A percentile compares a stretch with the other conserved stretches of the same genome.
Conservation (phyloP, 1,140 invertebrate species). For the Diabrotica virgifera region DNA sequence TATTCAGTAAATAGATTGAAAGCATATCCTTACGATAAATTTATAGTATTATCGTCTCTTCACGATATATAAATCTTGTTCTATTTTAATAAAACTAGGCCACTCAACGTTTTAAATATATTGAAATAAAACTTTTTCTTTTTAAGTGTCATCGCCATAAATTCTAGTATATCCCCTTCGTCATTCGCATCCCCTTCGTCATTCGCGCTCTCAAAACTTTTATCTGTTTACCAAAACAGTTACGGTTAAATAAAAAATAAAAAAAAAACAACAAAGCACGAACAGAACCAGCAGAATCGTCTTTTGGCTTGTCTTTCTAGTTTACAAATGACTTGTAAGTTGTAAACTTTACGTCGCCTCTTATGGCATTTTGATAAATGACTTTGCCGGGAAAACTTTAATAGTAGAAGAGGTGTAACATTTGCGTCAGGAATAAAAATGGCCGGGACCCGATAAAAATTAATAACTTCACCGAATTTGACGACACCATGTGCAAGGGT, state of each 20-base stretch:
- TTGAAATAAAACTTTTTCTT: too few relatives aligned
- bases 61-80: too few relatives aligned
- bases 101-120: too few relatives aligned
- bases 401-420: conserved; percentile 9
- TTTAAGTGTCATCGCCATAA: neutral
- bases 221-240: conserved; percentile 10
- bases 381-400: conserved; percentile 8
- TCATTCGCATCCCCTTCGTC: too few relatives aligned
- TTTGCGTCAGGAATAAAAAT: conserved; percentile 5
- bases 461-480: conserved; percentile 12
- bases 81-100: too few relatives aligned
- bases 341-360: conserved; percentile 5
- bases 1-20: too few relatives aligned
- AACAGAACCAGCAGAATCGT: neutral
- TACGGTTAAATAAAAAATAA: conserved; percentile 3
- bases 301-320: conserved; percentile 7
- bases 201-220: conserved; percentile 6
- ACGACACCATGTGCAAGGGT: conserved; percentile 1
- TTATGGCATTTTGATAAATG: conserved; percentile 11
- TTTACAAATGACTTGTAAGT: conserved; percentile 11
- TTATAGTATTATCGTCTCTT: too few relatives aligned
- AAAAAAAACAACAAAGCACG: neutral
- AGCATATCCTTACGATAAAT: too few relatives aligned
- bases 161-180: neutral
- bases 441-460: conserved; percentile 10